Percentiles rank a stretch among this genome's conserved stretches.
phyloP scores from a whole-genome alignment of 2,113 vertebrate species.

The Limnothrissa miodon region DNA sequence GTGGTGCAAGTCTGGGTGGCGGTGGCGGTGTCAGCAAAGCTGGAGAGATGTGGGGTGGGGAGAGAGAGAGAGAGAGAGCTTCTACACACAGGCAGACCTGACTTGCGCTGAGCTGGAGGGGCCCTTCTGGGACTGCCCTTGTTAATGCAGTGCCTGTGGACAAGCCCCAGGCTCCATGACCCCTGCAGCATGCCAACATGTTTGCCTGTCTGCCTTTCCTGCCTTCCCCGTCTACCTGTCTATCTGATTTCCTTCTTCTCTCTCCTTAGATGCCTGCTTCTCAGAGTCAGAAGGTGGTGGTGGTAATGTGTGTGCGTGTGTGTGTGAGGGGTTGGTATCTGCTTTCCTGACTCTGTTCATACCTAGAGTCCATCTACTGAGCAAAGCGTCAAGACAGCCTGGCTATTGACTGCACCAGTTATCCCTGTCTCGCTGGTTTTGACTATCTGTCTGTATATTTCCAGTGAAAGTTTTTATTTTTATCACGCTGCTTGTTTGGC shows the following conservation, averaged over 20 bases:
- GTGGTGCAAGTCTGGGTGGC: background rate
- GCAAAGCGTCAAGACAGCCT: background rate
- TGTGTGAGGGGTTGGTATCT: background rate
- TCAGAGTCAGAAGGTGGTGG: background rate
- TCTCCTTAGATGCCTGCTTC: background rate
- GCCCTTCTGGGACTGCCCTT: slow-evolving; percentile 46
- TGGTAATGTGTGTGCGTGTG: background rate
- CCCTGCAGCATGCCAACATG: slow-evolving; percentile 22
- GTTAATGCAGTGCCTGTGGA: slow-evolving; percentile 48
- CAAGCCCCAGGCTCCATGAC: slow-evolving; percentile 41
- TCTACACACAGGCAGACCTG: background rate
- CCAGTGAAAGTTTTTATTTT: background rate
- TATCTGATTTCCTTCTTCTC: background rate
- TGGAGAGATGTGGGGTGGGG: background rate
- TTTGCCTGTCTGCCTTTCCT: slow-evolving; percentile 31
- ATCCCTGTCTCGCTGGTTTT: background rate
- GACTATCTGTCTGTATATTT: background rate
- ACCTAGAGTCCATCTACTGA: background rate
- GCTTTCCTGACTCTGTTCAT: background rate
- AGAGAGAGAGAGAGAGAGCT: background rate
- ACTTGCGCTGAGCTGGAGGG: slow-evolving; percentile 35
- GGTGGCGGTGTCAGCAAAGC: background rate
- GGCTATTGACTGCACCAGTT: background rate
- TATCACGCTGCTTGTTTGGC: background rate
- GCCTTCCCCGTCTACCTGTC: slow-evolving; percentile 20